Evolutionary conservation across 2,888 invertebrate species (phyloP), one percentile per base, ranked within the genome.

Genomic region (Cryptocephalus moraei): DNA sequence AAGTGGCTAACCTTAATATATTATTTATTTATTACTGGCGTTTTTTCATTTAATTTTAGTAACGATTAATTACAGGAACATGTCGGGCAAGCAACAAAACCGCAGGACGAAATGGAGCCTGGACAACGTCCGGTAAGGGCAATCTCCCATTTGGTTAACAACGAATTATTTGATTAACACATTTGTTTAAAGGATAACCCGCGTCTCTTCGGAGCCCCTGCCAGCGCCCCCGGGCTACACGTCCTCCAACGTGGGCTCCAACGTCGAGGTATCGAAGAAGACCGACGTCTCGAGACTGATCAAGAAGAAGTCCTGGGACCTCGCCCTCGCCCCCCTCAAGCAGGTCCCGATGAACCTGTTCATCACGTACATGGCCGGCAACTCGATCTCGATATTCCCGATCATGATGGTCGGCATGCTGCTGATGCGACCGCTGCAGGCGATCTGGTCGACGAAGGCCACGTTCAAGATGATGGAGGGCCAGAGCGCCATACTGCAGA

Each of bases 321-420:
- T 96, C 44, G 96, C 96, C 0, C 71, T 96, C 12, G 94, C 90
- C 0, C 96, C 97, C 2, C 69, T 97, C 33, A 96, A 96, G 70
- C 95, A 91, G 75, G 91, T 91, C 56, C 96, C 96, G 1, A 99
- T 99, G 99, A 99, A 99, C 72, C 75, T 99, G 52, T 94, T 99
- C 69, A 93, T 99, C 50, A 96, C 99, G 94, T 99, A 97, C 72
- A 99, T 99, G 99, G 94, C 97, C 45, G 97, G 97, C 12, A 96
- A 93, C 70, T 94, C 96, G 0, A 96, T 99, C 62, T 97, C 96
- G 0, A 97, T 99, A 61, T 97, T 99, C 63, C 99, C 99, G 0
- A 99, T 99, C 42, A 99, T 99, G 99, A 99, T 99, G 99, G 95
- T 99, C 8, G 96, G 95, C 39, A 99, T 99, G 99, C 79, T 99